These are phyloP conservation scores for Leucophenga maculata DNA, from an alignment of 2,888 invertebrate genomes.

Conservation along the genomic window DNA sequence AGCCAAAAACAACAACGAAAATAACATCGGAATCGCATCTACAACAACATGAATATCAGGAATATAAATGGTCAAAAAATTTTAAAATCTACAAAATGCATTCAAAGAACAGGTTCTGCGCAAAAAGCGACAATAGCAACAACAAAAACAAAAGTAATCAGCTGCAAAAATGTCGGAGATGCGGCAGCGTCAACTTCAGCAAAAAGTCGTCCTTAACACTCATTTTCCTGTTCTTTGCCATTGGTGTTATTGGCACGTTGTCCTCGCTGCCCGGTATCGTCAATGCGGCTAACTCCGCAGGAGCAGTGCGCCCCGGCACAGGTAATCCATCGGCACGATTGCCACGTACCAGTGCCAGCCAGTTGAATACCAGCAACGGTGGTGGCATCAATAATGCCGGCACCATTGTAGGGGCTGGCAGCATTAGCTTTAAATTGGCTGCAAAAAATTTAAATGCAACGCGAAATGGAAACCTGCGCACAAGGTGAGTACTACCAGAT, in stretches of 20 bases:
- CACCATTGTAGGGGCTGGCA: background rate
- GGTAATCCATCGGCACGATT: slow-evolving; percentile 73
- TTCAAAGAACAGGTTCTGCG: background rate
- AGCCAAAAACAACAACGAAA: slow-evolving; percentile 15
- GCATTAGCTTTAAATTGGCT: slow-evolving; percentile 64
- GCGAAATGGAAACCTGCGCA: slow-evolving; percentile 71
- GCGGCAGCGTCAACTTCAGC: background rate
- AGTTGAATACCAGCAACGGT: slow-evolving; percentile 70
- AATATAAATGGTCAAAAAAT: background rate
- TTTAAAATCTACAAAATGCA: background rate
- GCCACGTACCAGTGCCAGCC: slow-evolving; percentile 77
- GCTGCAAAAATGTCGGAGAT: slow-evolving; percentile 2
- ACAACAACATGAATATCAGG: background rate
- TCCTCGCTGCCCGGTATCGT: slow-evolving; percentile 52
- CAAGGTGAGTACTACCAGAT: slow-evolving; percentile 64
- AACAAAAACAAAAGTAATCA: no score
- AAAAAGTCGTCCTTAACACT: slow-evolving; percentile 25
- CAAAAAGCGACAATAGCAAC: background rate
- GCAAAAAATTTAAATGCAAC: slow-evolving; percentile 69
- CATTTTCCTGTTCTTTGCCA: slow-evolving; percentile 39
- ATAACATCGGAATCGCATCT: slow-evolving; percentile 30
- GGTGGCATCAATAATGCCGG: slow-evolving; percentile 33
- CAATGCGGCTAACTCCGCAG: slow-evolving; percentile 51
- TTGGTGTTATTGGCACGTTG: slow-evolving; percentile 37
- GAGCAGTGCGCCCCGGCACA: slow-evolving; percentile 66